Conservation (phyloP, 2,888 invertebrate genomes). For the Corbicula japonica region DNA sequence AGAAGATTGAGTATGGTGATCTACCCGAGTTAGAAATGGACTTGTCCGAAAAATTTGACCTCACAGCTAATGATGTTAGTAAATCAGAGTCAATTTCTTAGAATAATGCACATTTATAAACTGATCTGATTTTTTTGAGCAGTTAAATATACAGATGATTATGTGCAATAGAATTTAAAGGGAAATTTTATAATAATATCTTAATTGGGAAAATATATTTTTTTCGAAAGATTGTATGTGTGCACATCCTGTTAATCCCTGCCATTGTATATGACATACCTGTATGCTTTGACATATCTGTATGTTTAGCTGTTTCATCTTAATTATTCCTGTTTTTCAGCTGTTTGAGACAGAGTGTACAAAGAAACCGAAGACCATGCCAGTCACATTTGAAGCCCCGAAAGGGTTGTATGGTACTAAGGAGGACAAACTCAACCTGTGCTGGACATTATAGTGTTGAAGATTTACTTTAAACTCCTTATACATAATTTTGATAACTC, state of each 20-base stretch:
- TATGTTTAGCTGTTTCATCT: background rate
- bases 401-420: slow-evolving; percentile 75
- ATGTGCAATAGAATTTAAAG: background rate
- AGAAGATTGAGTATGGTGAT: slow-evolving; percentile 90
- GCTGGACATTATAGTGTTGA: slow-evolving; percentile 71
- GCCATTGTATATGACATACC: background rate
- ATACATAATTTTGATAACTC: too few relatives aligned
- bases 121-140: background rate
- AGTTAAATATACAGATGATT: background rate
- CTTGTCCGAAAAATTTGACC: slow-evolving; percentile 90
- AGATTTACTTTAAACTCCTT: too few relatives aligned
- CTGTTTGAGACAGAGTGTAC: slow-evolving; percentile 93
- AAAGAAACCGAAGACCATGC: slow-evolving; percentile 91
- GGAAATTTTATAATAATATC: background rate
- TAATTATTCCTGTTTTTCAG: slow-evolving; percentile 86
- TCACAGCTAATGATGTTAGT: slow-evolving; percentile 89
- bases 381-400: slow-evolving; percentile 92
- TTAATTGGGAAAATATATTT: background rate
- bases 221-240: background rate
- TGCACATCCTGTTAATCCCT: background rate
- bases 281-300: background rate
- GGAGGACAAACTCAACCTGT: slow-evolving; percentile 68
- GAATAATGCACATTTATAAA: background rate
- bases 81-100: background rate
- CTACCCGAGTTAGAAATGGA: slow-evolving; percentile 91